Percentiles rank a stretch among this genome's conserved stretches.
Evolutionary conservation across 1,140 invertebrate genomes (phyloP).

Genomic region (Drosophila bocqueti): DNA sequence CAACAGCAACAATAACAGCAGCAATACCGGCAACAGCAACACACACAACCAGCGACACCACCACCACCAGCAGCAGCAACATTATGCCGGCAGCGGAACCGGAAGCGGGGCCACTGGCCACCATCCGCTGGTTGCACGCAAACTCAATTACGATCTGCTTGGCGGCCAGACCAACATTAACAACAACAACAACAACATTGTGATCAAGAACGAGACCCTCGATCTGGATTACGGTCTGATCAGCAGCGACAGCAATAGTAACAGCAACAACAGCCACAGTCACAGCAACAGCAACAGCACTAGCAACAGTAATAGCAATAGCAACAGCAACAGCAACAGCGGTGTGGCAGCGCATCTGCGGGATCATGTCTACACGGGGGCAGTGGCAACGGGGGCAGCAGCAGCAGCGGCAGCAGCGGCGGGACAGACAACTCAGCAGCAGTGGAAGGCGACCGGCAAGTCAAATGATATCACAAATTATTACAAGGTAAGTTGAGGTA

Average conservation of each 20-base stretch:
- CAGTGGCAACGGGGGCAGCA: constrained; percentile 79
- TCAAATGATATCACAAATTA: constrained; percentile 82
- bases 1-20: constrained; percentile 41
- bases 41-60: constrained; percentile 44
- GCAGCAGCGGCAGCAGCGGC: constrained; percentile 45
- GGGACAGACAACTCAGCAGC: constrained; percentile 74
- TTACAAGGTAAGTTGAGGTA: constrained; percentile 70
- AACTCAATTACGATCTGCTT: constrained; percentile 61
- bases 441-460: constrained; percentile 66
- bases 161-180: constrained; percentile 49
- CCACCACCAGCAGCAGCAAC: constrained; percentile 44
- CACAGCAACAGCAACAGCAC: constrained; percentile 43
- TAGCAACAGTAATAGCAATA: constrained; percentile 40
- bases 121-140: constrained; percentile 57
- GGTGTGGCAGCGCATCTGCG: constrained; percentile 88
- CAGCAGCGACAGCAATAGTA: constrained; percentile 52
- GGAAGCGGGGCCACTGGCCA: constrained; percentile 26
- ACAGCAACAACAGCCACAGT: constrained; percentile 29
- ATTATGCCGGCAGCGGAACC: constrained; percentile 42
- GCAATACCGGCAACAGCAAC: constrained; percentile 27
- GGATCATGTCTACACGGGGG: constrained; percentile 89
- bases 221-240: constrained; percentile 56
- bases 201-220: constrained; percentile 65
- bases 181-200: constrained; percentile 72
- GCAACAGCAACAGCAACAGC: constrained; percentile 36